Base-by-base conservation (phyloP, 2,797 vertebrate genomes). In the Antrozous pallidus region DNA sequence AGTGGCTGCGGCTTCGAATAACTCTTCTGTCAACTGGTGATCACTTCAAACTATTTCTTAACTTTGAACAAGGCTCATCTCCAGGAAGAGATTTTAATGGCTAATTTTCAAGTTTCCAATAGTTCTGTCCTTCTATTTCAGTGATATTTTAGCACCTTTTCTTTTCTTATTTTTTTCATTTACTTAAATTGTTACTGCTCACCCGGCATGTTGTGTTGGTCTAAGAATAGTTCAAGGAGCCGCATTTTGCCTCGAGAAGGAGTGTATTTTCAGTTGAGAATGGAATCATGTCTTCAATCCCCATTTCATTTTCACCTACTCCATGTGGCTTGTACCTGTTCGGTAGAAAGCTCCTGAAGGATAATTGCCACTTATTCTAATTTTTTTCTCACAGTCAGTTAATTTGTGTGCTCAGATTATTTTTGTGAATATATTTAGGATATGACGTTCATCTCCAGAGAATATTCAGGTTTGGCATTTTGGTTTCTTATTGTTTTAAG, bases 261-360 rank as follows among this genome's bases (percentile, higher is more conserved):
- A 91, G 63, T 63, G 28, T 67, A 31, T 81, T 89, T 78, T 90
- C 24, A 8, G 56, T 63, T 65, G 78, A 86, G 94, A 94, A 49
- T 0, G 2, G 84, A 58, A 36, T 73, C 38, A 16, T 28, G 40
- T 93, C 65, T 93, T 81, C 45, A 90, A 36, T 38, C 40, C 28
- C 45, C 28, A 49, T 74, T 94, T 93, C 88, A 92, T 96, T 94
- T 94, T 93, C 78, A 83, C 83, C 56, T 65, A 26, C 88, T 42
- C 73, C 42, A 22, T 83, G 61, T 73, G 90, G 89, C 91, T 95
- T 33, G 47, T 85, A 20, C 51, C 20, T 89, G 33, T 45, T 58
- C 17, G 10, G 31, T 56, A 71, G 69, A 90, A 89, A 93, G 58
- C 38, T 36, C 58, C 70, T 33, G 36, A 49, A 70, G 45, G 56